phyloP scores from a whole-genome alignment of 1,140 invertebrate genomes.

The Ceratina japonica region DNA sequence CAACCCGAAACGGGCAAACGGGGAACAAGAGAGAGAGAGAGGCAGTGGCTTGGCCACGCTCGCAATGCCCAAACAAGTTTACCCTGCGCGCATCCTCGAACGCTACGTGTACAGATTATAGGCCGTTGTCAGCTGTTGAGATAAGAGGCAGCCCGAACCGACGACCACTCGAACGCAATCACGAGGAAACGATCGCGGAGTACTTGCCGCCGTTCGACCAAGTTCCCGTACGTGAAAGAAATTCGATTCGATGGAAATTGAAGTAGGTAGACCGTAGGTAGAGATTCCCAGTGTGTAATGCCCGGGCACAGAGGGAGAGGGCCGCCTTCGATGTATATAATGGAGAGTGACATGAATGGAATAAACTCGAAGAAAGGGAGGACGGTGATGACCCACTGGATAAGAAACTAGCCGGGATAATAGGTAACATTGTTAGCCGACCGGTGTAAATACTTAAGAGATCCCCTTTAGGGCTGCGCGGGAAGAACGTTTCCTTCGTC shows the following conservation, averaged over 20 bases:
- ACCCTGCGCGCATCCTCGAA: slow-evolving; percentile 2
- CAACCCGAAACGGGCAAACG: not conserved
- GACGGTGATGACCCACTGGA: slow-evolving; percentile 56
- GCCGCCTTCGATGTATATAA: slow-evolving; percentile 2
- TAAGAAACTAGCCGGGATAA: slow-evolving; percentile 61
- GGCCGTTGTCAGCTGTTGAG: not conserved
- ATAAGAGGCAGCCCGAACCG: not conserved
- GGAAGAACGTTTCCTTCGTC: not conserved
- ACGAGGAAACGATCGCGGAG: not conserved
- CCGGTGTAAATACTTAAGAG: slow-evolving; percentile 28
- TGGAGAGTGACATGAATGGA: slow-evolving; percentile 55
- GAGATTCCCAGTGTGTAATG: slow-evolving; percentile 48
- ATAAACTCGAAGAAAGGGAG: slow-evolving; percentile 32
- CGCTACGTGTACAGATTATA: slow-evolving; percentile 22
- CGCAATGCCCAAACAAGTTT: slow-evolving; percentile 20
- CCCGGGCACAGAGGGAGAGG: slow-evolving; percentile 9
- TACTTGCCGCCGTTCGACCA: not conserved
- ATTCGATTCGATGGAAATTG: slow-evolving; percentile 61
- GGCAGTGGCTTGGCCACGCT: slow-evolving; percentile 7
- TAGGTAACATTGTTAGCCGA: slow-evolving; percentile 47
- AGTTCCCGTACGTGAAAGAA: slow-evolving; percentile 49
- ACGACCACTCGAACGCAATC: slow-evolving; percentile 5
- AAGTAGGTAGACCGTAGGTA: slow-evolving; percentile 44
- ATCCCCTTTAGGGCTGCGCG: not conserved
- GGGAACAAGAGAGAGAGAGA: slow-evolving; percentile 22